Base-by-base conservation (phyloP, 2,797 vertebrate genomes). In the Adrianichthys oophorus region DNA sequence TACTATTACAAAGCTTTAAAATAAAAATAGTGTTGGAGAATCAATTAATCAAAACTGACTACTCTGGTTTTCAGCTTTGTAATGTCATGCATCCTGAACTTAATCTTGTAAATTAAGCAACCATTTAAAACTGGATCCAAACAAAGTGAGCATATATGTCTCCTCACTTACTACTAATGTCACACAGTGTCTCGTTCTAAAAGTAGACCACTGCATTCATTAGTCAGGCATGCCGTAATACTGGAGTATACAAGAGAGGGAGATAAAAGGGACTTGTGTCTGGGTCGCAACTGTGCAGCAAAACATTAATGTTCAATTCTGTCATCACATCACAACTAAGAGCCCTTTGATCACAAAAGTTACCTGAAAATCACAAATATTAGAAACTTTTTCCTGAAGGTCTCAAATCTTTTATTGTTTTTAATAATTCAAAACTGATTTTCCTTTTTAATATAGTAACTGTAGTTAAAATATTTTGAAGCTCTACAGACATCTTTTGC, bases 211-310 rank as follows among this genome's bases (percentile, higher is more conserved):
- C 50, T 48, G 46, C 51, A 48, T 88, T 70, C 68, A 82, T 78
- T 82, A 87, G 80, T 79, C 75, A 80, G 37, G 23, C 65, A 75
- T 19, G 57, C 53, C 70, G 62, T 56, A 46, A 44, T 45, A 59
- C 40, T 56, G 62, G 48, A 81, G 68, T 73, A 74, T 63, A 71
- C 72, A 72, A n/a, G 41, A 79, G 69, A 49, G 43, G 37, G 43
- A 75, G 56, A 44, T 49, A 56, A 76, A 72, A 71, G 21, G 66
- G 52, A 51, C 24, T 41, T 15, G 19, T 48, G 42, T 56, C 47
- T 54, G 41, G 12, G 47, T 14, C 32, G 41, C 47, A 49, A 67
- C 23, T 59, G 15, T 21, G 23, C 44, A 59, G 14, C 52, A 58
- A 72, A 62, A 62, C 68, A 41, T 61, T 26, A 49, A 41, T 17